phyloP scores from a whole-genome alignment of 2,888 invertebrate genomes.

The Plebejus anna region DNA sequence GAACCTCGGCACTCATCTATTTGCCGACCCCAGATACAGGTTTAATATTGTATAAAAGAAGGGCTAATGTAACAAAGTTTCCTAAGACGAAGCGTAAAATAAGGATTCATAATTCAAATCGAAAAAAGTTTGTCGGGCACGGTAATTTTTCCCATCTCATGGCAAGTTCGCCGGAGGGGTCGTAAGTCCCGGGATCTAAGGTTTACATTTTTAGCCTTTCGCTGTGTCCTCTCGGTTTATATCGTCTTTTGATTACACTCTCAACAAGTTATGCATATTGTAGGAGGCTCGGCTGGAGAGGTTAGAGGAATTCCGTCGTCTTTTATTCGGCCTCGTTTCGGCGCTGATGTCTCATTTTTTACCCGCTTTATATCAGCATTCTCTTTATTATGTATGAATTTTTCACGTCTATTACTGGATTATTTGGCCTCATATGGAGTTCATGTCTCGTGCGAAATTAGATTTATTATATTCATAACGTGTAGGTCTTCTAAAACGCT shows the following conservation, averaged over 20 bases:
- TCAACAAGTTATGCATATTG: slow-evolving; percentile 80
- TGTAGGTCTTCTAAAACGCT: neutral
- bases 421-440: slow-evolving; percentile 12
- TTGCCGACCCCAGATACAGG: slow-evolving; percentile 49
- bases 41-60: slow-evolving; percentile 65
- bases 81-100: slow-evolving; percentile 70
- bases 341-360: slow-evolving; percentile 65
- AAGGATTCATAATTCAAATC: slow-evolving; percentile 80
- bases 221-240: slow-evolving; percentile 75
- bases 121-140: slow-evolving; percentile 73
- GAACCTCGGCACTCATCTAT: slow-evolving; percentile 33
- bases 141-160: slow-evolving; percentile 79
- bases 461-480: slow-evolving; percentile 8
- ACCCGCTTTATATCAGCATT: slow-evolving; percentile 59
- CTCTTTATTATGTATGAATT: slow-evolving; percentile 57
- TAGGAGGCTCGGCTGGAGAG: slow-evolving; percentile 63
- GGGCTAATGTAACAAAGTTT: slow-evolving; percentile 69
- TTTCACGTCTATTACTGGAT: slow-evolving; percentile 17
- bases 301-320: slow-evolving; percentile 65
- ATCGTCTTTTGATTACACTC: slow-evolving; percentile 80
- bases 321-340: slow-evolving; percentile 56
- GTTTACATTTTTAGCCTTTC: slow-evolving; percentile 79
- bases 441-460: slow-evolving; percentile 13
- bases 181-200: slow-evolving; percentile 70
- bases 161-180: slow-evolving; percentile 72